A percentile compares a stretch with the other conserved stretches of the same genome.
These are phyloP conservation scores for Brachionus plicatilis DNA, from an alignment of 1,140 invertebrate genomes.

Conservation along the genomic window DNA sequence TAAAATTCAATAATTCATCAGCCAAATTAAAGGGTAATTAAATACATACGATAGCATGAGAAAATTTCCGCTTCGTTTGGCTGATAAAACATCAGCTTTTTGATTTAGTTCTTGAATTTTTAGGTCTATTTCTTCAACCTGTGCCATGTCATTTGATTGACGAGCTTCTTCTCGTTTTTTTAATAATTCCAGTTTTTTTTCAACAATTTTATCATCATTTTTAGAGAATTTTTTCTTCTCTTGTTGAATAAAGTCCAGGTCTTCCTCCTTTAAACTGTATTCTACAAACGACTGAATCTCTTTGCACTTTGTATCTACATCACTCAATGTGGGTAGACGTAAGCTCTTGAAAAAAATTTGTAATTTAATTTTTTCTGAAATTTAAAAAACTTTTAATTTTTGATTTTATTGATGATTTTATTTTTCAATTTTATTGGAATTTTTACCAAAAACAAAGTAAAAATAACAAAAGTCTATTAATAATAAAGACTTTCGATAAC, in stretches of 20 bases:
- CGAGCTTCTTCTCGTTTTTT: not conserved
- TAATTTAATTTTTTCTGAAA: not conserved
- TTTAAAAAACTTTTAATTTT: not conserved
- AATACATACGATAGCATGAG: not conserved
- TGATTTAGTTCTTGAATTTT: conserved; percentile 33
- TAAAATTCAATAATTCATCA: not conserved
- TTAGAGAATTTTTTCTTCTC: conserved; percentile 32
- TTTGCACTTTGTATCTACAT: conserved; percentile 24
- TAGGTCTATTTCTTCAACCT: conserved; percentile 24
- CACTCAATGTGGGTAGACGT: not conserved
- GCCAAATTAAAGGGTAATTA: not conserved
- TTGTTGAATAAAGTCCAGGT: conserved; percentile 28
- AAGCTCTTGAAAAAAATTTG: not conserved
- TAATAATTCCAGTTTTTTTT: conserved; percentile 9
- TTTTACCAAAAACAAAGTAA: not conserved
- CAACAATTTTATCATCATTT: conserved; percentile 34
- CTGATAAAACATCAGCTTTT: not conserved
- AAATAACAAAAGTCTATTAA: too few relatives aligned
- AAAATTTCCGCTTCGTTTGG: conserved; percentile 35
- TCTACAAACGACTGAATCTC: conserved; percentile 30
- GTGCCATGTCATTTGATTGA: not conserved
- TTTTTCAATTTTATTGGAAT: conserved; percentile 43
- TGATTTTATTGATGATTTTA: not conserved
- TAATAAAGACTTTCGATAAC: too few relatives aligned
- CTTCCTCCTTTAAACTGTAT: conserved; percentile 34